Evolutionary conservation across 2,113 vertebrate genomes (phyloP).

Genomic region (Ochotona curzoniae): DNA sequence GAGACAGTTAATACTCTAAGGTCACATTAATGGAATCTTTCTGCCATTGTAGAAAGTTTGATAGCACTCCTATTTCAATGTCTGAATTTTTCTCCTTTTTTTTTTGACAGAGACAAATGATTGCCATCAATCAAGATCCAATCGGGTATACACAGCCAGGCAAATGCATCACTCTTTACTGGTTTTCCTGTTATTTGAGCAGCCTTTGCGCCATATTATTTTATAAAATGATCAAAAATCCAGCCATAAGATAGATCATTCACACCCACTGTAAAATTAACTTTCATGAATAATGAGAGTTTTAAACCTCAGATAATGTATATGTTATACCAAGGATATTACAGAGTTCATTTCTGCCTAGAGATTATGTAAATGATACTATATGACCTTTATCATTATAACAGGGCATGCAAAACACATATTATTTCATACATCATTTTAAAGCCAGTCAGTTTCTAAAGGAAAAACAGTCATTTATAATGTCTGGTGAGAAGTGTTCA

Average conservation of each 20-base stretch:
- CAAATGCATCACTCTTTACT: conserved; percentile 90
- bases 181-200: conserved; percentile 90
- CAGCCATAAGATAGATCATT: conserved; percentile 91
- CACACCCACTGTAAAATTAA: conserved; percentile 93
- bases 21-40: conserved; percentile 92
- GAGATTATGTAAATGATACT: conserved; percentile 95
- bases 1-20: conserved; percentile 89
- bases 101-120: conserved; percentile 95
- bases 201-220: conserved; percentile 92
- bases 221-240: conserved; percentile 91
- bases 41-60: conserved; percentile 92
- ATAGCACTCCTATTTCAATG: conserved; percentile 93
- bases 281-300: conserved; percentile 93
- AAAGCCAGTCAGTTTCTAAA: conserved; percentile 89
- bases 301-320: conserved; percentile 91
- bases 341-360: conserved; percentile 89
- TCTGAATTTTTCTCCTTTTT: conserved; percentile 89
- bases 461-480: conserved; percentile 94
- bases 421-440: conserved; percentile 96
- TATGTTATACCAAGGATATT: conserved; percentile 90
- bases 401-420: conserved; percentile 91
- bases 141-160: conserved; percentile 89
- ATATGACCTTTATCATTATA: conserved; percentile 95
- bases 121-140: conserved; percentile 95
- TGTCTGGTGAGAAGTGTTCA: conserved; percentile 89